phyloP scores from a whole-genome alignment of 2,113 vertebrate genomes.

The Myrmecophaga tridactyla region DNA sequence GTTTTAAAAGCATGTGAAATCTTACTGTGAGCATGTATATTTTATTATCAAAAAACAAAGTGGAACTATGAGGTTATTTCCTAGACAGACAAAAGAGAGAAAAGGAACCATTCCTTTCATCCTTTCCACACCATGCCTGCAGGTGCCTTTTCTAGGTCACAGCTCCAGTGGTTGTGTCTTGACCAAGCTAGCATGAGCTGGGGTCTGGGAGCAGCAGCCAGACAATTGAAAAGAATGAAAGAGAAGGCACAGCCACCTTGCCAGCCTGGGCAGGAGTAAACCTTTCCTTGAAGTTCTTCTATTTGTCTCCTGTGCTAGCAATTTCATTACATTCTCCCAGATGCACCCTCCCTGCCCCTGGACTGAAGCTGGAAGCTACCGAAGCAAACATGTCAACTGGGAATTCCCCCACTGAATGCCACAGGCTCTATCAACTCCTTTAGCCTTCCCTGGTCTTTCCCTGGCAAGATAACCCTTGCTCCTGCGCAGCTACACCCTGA shows the following conservation, averaged over 20 bases:
- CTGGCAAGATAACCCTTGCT: not conserved
- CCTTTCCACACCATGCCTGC: not conserved
- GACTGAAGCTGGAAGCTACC: accelerated
- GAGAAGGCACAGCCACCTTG: not conserved
- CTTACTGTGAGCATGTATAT: not conserved
- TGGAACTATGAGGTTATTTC: not conserved
- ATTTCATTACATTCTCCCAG: not conserved
- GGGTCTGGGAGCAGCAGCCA: not conserved
- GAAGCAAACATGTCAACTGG: not conserved
- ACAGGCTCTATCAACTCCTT: not conserved
- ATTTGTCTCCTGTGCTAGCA: not conserved
- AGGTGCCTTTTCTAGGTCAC: not conserved
- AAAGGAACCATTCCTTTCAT: not conserved
- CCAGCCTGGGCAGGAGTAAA: not conserved
- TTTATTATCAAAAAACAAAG: not conserved
- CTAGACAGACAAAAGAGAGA: not conserved
- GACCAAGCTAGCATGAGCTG: not conserved
- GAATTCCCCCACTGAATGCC: accelerated
- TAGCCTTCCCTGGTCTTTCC: not conserved
- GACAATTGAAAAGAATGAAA: not conserved
- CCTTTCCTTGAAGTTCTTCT: too few species aligned
- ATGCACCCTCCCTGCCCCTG: not conserved
- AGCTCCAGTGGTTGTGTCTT: not conserved
- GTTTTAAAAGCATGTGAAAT: not conserved
- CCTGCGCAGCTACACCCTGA: too few species aligned